A percentile compares a stretch with the other conserved stretches of the same genome.
phyloP scores from a whole-genome alignment of 2,888 invertebrate genomes.

The Plagiodera versicolora region DNA sequence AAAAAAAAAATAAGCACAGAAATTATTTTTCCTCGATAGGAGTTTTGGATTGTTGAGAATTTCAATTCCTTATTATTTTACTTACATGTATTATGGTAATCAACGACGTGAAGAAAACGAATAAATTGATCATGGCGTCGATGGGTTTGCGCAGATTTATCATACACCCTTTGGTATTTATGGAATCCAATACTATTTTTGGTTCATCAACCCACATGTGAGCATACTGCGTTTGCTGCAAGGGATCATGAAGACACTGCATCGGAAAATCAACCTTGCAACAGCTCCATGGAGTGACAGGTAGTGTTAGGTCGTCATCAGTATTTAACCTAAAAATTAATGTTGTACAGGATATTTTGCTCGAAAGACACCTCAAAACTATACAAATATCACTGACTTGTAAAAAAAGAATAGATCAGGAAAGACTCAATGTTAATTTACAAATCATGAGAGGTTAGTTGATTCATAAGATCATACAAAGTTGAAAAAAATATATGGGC shows the following conservation, averaged over 20 bases:
- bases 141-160: constrained; percentile 46
- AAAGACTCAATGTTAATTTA: too few species aligned
- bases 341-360: neutral
- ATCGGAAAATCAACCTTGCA: constrained; percentile 61
- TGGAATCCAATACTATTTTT: constrained; percentile 44
- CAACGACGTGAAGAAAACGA: constrained; percentile 23
- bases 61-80: neutral
- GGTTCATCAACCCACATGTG: constrained; percentile 51
- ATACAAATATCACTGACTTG: too few species aligned
- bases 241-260: constrained; percentile 65
- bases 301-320: constrained; percentile 40
- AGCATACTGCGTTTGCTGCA: constrained; percentile 56
- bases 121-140: constrained; percentile 33
- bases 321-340: constrained; percentile 34
- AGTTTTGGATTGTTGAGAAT: too few species aligned
- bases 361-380: too few species aligned
- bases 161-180: constrained; percentile 52
- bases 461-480: too few species aligned
- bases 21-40: too few species aligned
- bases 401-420: too few species aligned
- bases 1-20: too few species aligned
- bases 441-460: too few species aligned
- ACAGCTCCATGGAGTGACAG: constrained; percentile 64
- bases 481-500: too few species aligned
- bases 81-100: constrained; percentile 29